phyloP scores from a whole-genome alignment of 2,113 vertebrate species.

The Malurus cyaneus region DNA sequence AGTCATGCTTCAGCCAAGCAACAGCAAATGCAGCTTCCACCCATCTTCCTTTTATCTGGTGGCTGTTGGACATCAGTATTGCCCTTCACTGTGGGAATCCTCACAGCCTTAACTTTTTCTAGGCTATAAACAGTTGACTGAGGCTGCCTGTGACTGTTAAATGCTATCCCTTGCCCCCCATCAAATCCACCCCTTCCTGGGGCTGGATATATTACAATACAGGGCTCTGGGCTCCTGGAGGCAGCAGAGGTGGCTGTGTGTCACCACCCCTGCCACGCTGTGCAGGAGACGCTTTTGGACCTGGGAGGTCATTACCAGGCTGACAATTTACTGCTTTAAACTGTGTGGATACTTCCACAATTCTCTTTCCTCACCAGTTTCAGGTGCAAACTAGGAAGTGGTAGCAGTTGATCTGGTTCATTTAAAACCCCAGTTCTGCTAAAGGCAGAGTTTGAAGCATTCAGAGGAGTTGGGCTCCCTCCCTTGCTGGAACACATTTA shows the following conservation, averaged over 20 bases:
- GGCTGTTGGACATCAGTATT: background rate
- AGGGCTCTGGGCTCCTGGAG: background rate
- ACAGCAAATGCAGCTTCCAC: background rate
- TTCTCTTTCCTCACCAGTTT: background rate
- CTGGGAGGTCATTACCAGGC: background rate
- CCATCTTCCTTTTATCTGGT: background rate
- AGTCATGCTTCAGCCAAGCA: background rate
- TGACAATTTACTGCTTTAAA: background rate
- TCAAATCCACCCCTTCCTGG: background rate
- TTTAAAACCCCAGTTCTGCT: background rate
- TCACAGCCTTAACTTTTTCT: background rate
- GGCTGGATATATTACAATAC: background rate
- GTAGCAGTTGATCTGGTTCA: background rate
- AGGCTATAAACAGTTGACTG: background rate
- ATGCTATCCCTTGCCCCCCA: background rate
- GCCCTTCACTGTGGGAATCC: background rate
- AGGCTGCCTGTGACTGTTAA: background rate
- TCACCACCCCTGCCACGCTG: background rate
- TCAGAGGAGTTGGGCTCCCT: background rate
- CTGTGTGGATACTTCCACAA: background rate
- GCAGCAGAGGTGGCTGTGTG: background rate
- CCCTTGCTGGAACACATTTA: background rate
- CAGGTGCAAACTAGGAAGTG: background rate
- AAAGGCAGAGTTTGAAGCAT: background rate
- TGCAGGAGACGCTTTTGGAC: background rate